Evolutionary conservation across 1,140 invertebrate species (phyloP).

Genomic region (Lerema accius): DNA sequence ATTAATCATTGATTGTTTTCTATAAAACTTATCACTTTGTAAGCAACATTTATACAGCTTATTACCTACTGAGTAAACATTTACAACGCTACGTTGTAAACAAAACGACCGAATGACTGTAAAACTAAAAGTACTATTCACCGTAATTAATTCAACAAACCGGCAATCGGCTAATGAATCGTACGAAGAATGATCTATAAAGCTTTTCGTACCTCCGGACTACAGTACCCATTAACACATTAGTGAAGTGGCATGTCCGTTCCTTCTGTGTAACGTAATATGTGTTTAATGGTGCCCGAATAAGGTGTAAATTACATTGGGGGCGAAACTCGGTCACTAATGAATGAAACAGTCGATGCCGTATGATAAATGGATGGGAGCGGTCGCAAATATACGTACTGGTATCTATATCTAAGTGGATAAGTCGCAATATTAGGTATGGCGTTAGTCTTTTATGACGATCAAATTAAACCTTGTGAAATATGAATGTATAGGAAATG

Average conservation of each 20-base stretch:
- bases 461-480: slow-evolving; percentile 3
- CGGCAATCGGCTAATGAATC: slow-evolving; percentile 32
- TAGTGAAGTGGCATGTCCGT: slow-evolving; percentile 20
- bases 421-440: slow-evolving; percentile 7
- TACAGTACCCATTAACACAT: slow-evolving; percentile 27
- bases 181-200: slow-evolving; percentile 23
- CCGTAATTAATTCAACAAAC: slow-evolving; percentile 31
- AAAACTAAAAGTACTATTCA: slow-evolving; percentile 29
- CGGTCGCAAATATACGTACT: background rate
- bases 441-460: background rate
- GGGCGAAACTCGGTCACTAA: slow-evolving; percentile 22
- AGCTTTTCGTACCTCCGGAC: slow-evolving; percentile 20
- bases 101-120: slow-evolving; percentile 12
- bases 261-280: slow-evolving; percentile 1
- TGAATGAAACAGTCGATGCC: slow-evolving; percentile 32
- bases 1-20: too few species aligned
- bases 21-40: too few species aligned
- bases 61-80: too few species aligned
- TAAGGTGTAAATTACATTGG: slow-evolving; percentile 26
- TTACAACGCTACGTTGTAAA: too few species aligned
- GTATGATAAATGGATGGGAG: slow-evolving; percentile 28
- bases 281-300: slow-evolving; percentile 10
- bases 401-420: slow-evolving; percentile 11
- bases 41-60: too few species aligned
- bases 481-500: too few species aligned